These are phyloP conservation scores for Drosophila prolongata DNA, from an alignment of 2,888 invertebrate species.

Conservation along the genomic window DNA sequence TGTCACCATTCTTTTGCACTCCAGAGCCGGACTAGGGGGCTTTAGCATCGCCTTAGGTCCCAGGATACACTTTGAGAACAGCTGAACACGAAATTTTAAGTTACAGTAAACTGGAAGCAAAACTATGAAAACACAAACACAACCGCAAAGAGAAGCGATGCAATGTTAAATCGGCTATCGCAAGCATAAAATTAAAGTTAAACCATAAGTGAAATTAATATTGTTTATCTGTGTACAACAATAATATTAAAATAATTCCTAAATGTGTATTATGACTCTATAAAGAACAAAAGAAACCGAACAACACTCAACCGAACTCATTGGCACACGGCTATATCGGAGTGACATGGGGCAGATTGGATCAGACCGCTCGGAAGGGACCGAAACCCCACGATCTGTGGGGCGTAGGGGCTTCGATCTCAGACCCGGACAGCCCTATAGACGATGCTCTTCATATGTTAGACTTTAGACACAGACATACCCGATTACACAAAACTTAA, in stretches of 20 bases:
- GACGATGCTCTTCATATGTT: constrained; percentile 31
- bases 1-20: constrained; percentile 31
- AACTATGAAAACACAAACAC: constrained; percentile 10
- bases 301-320: constrained; percentile 19
- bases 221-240: constrained; percentile 80
- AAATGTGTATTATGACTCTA: constrained; percentile 71
- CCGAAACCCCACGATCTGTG: neutral
- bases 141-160: constrained; percentile 22
- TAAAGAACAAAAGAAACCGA: constrained; percentile 34
- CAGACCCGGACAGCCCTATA: constrained; percentile 15
- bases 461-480: constrained; percentile 45
- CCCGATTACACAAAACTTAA: constrained; percentile 59
- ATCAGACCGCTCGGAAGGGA: neutral
- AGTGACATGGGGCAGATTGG: constrained; percentile 6
- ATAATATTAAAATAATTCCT: constrained; percentile 74
- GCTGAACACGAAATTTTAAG: constrained; percentile 54
- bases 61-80: constrained; percentile 32
- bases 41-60: neutral
- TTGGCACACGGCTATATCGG: constrained; percentile 9
- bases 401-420: constrained; percentile 18
- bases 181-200: constrained; percentile 26
- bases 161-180: constrained; percentile 29
- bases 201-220: constrained; percentile 65
- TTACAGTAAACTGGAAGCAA: constrained; percentile 30
- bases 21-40: constrained; percentile 16